Percentiles rank a stretch among this genome's conserved stretches.
Evolutionary conservation across 2,888 invertebrate species (phyloP).

Genomic region (Lissonota sp.): DNA sequence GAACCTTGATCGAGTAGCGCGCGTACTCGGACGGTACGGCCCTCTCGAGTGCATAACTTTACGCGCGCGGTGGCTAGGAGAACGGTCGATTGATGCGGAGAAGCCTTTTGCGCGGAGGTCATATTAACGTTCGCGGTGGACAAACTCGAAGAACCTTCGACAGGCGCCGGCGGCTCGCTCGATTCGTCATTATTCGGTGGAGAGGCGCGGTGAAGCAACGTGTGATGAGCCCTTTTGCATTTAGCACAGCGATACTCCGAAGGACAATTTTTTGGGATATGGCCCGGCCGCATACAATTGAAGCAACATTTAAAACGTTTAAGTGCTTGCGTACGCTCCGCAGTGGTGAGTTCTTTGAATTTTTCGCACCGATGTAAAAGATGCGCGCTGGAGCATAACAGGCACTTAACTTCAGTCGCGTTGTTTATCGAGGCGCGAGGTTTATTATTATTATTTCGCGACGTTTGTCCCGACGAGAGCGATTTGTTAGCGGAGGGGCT

Average conservation of each 20-base stretch:
- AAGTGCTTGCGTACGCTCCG: too few relatives aligned
- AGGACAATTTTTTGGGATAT: slow-evolving; percentile 41
- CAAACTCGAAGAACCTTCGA: not conserved
- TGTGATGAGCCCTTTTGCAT: slow-evolving; percentile 55
- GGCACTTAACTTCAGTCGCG: too few relatives aligned
- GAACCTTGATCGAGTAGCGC: slow-evolving; percentile 61
- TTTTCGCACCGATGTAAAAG: too few relatives aligned
- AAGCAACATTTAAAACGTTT: slow-evolving; percentile 33
- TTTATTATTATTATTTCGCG: not conserved
- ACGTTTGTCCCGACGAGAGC: slow-evolving; percentile 2
- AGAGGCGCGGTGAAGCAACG: slow-evolving; percentile 32
- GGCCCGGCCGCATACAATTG: slow-evolving; percentile 53
- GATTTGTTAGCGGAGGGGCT: too few relatives aligned
- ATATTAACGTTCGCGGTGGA: not conserved
- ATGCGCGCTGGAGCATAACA: too few relatives aligned
- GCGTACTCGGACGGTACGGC: not conserved
- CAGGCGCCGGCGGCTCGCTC: not conserved
- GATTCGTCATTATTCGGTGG: not conserved
- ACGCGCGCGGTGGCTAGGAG: slow-evolving; percentile 20
- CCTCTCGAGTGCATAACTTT: not conserved
- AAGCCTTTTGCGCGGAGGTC: not conserved
- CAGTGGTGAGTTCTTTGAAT: too few relatives aligned
- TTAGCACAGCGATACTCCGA: slow-evolving; percentile 33
- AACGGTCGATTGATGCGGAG: slow-evolving; percentile 12
- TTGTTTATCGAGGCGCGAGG: slow-evolving; percentile 4